Evolutionary conservation across 2,888 invertebrate genomes (phyloP), one percentile per base, ranked within the genome.

Genomic region (Acanthacorydalis orientalis): DNA sequence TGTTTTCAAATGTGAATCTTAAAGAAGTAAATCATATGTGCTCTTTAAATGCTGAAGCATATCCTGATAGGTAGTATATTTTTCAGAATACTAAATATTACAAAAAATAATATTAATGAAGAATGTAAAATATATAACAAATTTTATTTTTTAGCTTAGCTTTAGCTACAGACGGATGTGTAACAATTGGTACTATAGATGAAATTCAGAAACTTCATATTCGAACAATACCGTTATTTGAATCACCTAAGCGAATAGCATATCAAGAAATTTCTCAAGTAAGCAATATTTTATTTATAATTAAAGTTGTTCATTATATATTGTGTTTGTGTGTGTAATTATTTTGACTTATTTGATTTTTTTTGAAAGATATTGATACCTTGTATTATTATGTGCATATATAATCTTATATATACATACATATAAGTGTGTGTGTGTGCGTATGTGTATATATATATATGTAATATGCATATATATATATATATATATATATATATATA

Each of bases 181-280:
- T 95, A 2, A 88, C 95, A 1, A 89, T 98, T 61, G 96, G 96
- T 31, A 46, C 46, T n/a, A 96, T 97, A 56, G 97, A 97, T 65
- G 96, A 97, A 67, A 97, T 97, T 53, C 96, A 97, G 65, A 97
- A 97, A 63, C 68, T 97, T 14, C 97, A 97, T 65, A 97, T 97
- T 56, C 72, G 97, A 48, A 95, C 95, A 0, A 91, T 98, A 15
- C 89, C 91, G 0, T 69, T 99, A 1, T 89, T 90, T 1, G 98
- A 98, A 69, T 89, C 92, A 1, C 93, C 96, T 0, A 72, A 92
- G 46, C 72, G 96, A 50, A 95, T 98, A 59, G 87, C 95, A 0
- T 92, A 97, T 64, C 97, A 97, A 63, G 93, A 92, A 62, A 75
- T 78, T 39, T 83, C 91, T 11, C 87, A 88, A 71, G 79, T 77